phyloP scores from a whole-genome alignment of 2,888 invertebrate species.

The Amphipoea lucens region DNA sequence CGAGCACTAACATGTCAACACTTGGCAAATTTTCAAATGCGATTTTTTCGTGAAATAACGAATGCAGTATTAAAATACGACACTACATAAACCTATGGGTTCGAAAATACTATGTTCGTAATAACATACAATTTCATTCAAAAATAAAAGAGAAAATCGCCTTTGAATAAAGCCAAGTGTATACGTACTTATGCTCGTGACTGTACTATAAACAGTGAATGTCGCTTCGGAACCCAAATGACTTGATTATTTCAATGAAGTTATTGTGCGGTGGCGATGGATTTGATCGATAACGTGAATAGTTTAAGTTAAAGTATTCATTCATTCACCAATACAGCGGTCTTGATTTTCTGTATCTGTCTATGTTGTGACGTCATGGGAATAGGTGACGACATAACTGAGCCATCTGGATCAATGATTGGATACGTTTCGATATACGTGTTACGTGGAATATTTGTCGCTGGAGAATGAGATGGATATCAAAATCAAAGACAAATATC shows the following conservation, averaged over 20 bases:
- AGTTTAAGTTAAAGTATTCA: not conserved
- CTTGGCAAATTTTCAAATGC: too few relatives aligned
- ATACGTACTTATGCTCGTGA: too few relatives aligned
- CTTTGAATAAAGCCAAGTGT: too few relatives aligned
- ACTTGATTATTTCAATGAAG: not conserved
- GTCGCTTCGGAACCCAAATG: not conserved
- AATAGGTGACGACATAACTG: slow-evolving; percentile 38
- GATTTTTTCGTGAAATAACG: too few relatives aligned
- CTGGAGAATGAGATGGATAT: slow-evolving; percentile 21
- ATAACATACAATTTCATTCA: too few relatives aligned
- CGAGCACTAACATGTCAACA: too few relatives aligned
- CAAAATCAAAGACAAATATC: slow-evolving; percentile 43
- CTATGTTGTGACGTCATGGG: not conserved
- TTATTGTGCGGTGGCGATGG: not conserved
- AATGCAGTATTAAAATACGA: too few relatives aligned
- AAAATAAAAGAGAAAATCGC: too few relatives aligned
- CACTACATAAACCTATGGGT: too few relatives aligned
- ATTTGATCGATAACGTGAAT: not conserved
- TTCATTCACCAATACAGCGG: not conserved
- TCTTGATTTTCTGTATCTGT: not conserved
- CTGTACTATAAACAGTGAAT: not conserved
- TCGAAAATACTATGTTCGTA: too few relatives aligned
- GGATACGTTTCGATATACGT: slow-evolving; percentile 33
- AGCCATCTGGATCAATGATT: slow-evolving; percentile 46
- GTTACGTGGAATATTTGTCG: slow-evolving; percentile 39